Evolutionary conservation across 2,888 invertebrate species (phyloP).

Genomic region (Apantesis nais): DNA sequence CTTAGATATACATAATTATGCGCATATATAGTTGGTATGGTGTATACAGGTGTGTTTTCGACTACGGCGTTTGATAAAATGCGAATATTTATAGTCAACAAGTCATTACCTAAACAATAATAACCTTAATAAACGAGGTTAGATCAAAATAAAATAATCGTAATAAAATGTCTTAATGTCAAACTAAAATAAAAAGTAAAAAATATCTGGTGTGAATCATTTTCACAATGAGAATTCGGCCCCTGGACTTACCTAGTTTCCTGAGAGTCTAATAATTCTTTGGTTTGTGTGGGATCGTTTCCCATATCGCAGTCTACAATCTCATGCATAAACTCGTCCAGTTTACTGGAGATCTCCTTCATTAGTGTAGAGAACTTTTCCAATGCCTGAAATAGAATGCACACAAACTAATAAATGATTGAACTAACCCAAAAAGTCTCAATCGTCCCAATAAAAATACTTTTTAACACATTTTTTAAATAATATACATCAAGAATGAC

Average conservation of each 20-base stretch:
- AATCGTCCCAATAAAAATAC: too few relatives aligned
- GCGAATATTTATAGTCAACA: neutral
- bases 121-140: neutral
- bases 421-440: neutral
- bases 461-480: too few relatives aligned
- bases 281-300: conserved; percentile 96
- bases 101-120: neutral
- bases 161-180: too few relatives aligned
- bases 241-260: conserved; percentile 88
- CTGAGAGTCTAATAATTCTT: conserved; percentile 94
- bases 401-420: neutral
- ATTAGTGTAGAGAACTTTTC: conserved; percentile 97
- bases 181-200: too few relatives aligned
- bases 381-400: conserved; percentile 89
- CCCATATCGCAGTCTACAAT: conserved; percentile 97
- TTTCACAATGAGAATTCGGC: too few relatives aligned
- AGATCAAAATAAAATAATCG: too few relatives aligned
- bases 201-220: too few relatives aligned
- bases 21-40: neutral
- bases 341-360: conserved; percentile 93
- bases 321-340: conserved; percentile 94
- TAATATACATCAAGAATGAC: neutral
- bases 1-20: neutral
- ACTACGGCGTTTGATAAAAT: neutral
- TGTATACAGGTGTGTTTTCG: neutral